A percentile compares a stretch with the other conserved stretches of the same genome.
Conservation (phyloP, 2,888 invertebrate species). For the Hypomecis atomaria region DNA sequence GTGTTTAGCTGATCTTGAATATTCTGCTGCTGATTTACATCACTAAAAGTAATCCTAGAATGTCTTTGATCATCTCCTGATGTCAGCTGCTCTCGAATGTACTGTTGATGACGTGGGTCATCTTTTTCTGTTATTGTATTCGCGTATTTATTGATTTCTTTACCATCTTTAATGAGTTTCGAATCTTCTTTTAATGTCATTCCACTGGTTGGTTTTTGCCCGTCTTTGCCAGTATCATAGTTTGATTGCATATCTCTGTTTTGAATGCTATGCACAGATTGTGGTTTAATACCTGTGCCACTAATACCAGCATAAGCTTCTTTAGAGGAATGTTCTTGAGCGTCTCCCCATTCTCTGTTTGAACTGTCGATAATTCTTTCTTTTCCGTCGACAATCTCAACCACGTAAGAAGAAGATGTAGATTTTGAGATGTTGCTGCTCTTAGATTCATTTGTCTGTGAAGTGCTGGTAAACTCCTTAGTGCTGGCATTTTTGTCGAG, state of each 20-base stretch:
- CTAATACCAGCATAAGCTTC: slow-evolving; percentile 82
- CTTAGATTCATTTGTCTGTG: slow-evolving; percentile 79
- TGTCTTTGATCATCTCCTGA: slow-evolving; percentile 47
- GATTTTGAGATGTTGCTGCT: slow-evolving; percentile 84
- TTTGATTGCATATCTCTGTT: slow-evolving; percentile 82
- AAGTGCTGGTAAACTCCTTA: slow-evolving; percentile 72
- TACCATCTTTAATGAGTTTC: slow-evolving; percentile 73
- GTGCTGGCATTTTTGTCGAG: slow-evolving; percentile 66
- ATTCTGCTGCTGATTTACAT: slow-evolving; percentile 58
- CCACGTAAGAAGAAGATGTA: slow-evolving; percentile 86
- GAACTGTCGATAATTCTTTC: slow-evolving; percentile 86
- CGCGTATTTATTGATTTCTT: slow-evolving; percentile 68
- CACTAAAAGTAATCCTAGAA: slow-evolving; percentile 42
- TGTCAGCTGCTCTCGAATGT: slow-evolving; percentile 61
- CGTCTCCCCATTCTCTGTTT: slow-evolving; percentile 84
- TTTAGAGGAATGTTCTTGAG: slow-evolving; percentile 73
- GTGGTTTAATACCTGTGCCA: slow-evolving; percentile 85
- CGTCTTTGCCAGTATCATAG: slow-evolving; percentile 84
- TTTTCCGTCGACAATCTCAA: slow-evolving; percentile 87
- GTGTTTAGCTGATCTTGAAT: slow-evolving; percentile 61
- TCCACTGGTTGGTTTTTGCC: slow-evolving; percentile 73
- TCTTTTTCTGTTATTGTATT: slow-evolving; percentile 75
- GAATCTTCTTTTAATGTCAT: slow-evolving; percentile 71
- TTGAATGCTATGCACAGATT: slow-evolving; percentile 81
- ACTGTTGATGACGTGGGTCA: slow-evolving; percentile 67